Percentiles rank a stretch among this genome's conserved stretches.
Evolutionary conservation across 1,140 invertebrate genomes (phyloP).

Genomic region (Heliconius nattereri): DNA sequence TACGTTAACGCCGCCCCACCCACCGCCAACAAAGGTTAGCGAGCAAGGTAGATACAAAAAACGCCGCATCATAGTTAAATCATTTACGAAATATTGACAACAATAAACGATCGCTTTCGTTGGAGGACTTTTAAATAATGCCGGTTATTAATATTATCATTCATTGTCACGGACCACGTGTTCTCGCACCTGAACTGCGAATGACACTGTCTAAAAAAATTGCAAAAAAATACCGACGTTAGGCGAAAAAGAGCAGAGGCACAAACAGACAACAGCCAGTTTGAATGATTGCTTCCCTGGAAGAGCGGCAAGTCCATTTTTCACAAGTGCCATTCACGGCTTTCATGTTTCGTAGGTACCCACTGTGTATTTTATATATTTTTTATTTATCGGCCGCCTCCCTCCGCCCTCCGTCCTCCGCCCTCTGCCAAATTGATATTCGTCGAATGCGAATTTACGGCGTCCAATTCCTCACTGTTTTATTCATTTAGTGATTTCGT

Average conservation of each 20-base stretch:
- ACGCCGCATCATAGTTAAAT: constrained; percentile 76
- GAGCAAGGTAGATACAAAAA: constrained; percentile 66
- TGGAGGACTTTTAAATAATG: constrained; percentile 77
- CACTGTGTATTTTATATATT: constrained; percentile 77
- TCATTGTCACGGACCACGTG: constrained; percentile 76
- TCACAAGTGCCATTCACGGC: constrained; percentile 80
- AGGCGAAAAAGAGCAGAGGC: constrained; percentile 76
- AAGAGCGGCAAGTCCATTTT: constrained; percentile 81
- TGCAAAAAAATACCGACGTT: constrained; percentile 69
- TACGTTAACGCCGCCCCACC: constrained; percentile 61
- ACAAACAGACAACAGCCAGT: constrained; percentile 79
- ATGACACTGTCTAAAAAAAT: constrained; percentile 76
- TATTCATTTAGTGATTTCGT: constrained; percentile 79
- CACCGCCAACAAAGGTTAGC: constrained; percentile 61
- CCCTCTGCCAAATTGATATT: constrained; percentile 77
- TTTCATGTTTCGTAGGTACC: constrained; percentile 72
- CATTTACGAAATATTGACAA: constrained; percentile 80
- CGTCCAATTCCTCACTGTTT: constrained; percentile 77
- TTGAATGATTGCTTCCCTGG: constrained; percentile 81
- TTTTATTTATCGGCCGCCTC: constrained; percentile 73
- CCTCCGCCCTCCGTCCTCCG: constrained; percentile 58
- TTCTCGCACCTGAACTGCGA: constrained; percentile 77
- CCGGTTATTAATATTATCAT: constrained; percentile 79
- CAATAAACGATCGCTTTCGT: constrained; percentile 71
- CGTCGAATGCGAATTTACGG: constrained; percentile 75